Conservation (phyloP, 2,888 invertebrate species). For the Pristionchus fissidentatus region DNA sequence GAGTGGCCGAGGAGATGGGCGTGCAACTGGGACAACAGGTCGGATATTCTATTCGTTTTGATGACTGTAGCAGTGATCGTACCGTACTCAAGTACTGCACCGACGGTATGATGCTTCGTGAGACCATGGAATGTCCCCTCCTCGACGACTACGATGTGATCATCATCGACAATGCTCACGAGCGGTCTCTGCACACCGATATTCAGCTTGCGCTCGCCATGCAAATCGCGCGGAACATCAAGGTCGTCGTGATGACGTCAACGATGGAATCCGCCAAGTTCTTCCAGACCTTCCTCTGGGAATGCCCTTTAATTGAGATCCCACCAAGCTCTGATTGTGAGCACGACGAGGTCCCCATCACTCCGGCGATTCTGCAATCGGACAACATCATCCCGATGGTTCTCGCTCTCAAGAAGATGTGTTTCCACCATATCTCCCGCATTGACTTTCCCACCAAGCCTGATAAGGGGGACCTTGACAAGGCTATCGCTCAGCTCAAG, state of each 20-base stretch:
- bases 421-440: too few relatives aligned
- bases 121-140: background rate
- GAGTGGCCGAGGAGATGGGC: background rate
- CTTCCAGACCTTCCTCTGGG: conserved; percentile 96
- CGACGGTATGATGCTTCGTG: background rate
- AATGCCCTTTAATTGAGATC: too few relatives aligned
- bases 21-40: background rate
- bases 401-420: too few relatives aligned
- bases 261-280: conserved; percentile 97
- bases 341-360: too few relatives aligned
- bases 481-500: too few relatives aligned
- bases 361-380: too few relatives aligned
- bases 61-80: background rate
- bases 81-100: background rate
- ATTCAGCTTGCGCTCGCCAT: background rate
- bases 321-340: too few relatives aligned
- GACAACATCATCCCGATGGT: too few relatives aligned
- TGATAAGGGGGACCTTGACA: too few relatives aligned
- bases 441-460: too few relatives aligned
- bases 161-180: background rate
- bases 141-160: background rate
- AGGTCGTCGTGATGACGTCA: conserved; percentile 98
- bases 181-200: background rate
- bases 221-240: too few relatives aligned
- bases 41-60: background rate